Conservation (phyloP, 2,797 vertebrate species). For the Micromesistius poutassou region DNA sequence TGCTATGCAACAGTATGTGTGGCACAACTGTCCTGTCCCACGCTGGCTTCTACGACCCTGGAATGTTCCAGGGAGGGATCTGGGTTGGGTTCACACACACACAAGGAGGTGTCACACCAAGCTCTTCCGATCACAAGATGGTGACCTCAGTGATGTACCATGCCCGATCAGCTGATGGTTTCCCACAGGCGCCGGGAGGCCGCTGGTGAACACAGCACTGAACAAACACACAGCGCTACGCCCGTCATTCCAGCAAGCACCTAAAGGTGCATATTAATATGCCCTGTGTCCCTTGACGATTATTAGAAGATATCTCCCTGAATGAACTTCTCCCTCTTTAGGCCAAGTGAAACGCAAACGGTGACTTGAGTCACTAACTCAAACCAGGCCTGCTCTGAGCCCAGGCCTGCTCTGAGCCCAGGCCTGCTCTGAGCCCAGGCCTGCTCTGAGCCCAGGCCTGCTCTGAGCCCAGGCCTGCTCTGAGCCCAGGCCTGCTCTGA, state of each 20-base stretch:
- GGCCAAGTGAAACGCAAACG: background rate
- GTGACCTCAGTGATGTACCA: slow-evolving; percentile 46
- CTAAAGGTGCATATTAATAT: background rate
- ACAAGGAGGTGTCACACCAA: too few relatives aligned
- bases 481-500: too few relatives aligned
- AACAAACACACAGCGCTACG: background rate
- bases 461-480: background rate
- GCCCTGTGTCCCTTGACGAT: background rate
- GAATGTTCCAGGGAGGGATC: slow-evolving; percentile 49
- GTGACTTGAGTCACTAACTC: background rate
- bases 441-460: background rate
- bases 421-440: background rate
- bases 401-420: background rate
- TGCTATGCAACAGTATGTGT: slow-evolving; percentile 24
- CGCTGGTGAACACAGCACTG: slow-evolving; percentile 24
- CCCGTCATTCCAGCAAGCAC: background rate
- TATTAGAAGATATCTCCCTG: background rate
- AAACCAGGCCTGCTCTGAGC: background rate
- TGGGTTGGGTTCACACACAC: background rate
- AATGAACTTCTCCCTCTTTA: background rate
- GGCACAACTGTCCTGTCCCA: slow-evolving; percentile 27
- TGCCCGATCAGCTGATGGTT: slow-evolving; percentile 38
- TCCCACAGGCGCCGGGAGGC: slow-evolving; percentile 7
- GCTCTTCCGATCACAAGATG: slow-evolving; percentile 49
- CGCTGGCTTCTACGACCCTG: slow-evolving; percentile 24